Evolutionary conservation across 2,888 invertebrate species (phyloP), one percentile per base, ranked within the genome.

Genomic region (Matsumyia berberina): DNA sequence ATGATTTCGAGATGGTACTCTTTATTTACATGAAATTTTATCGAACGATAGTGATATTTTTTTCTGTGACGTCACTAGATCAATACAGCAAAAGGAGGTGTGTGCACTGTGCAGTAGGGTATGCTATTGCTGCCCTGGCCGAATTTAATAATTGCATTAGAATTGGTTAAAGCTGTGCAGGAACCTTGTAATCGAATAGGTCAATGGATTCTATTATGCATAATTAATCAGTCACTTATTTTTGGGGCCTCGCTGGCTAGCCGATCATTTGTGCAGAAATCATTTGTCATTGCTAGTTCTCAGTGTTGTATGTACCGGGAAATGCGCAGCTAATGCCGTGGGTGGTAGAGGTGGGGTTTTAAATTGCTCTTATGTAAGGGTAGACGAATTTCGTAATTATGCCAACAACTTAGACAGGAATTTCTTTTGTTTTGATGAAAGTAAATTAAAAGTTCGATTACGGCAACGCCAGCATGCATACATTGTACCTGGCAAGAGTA

Each of bases 51-150:
- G 74, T 49, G 66, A 46, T 51, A 33, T 57, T 42, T 29, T 8
- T 53, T 12, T 17, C 7, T 46, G 42, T 83, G 83, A 79, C 83
- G 83, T 83, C 83, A 83, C 11, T 62, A 35, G 58, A 83, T 83
- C 83, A 79, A 79, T 83, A 83, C 57, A 73, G 15, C 39, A 83
- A 64, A 57, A 70, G 73, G 79, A 79, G 83, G 83, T 83, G 57
- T 79, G 70, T 67, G n/a, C n/a, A n/a, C n/a, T n/a, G n/a, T n/a
- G 42, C 31, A n/a, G 11, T 24, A 17, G 35, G 49, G 72, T 6
- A 17, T 58, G n/a, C 15, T 15, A n/a, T 8, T 17, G 19, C 33
- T 49, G 19, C 57, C 69, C 44, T 57, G 73, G 19, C 53, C 19
- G 46, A 73, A 29, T 72, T 72, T 24, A 31, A 53, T 70, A 82